Percentiles rank a stretch among this genome's conserved stretches.
These are phyloP conservation scores for Metellina segmentata DNA, from an alignment of 2,888 invertebrate species.

Conservation along the genomic window DNA sequence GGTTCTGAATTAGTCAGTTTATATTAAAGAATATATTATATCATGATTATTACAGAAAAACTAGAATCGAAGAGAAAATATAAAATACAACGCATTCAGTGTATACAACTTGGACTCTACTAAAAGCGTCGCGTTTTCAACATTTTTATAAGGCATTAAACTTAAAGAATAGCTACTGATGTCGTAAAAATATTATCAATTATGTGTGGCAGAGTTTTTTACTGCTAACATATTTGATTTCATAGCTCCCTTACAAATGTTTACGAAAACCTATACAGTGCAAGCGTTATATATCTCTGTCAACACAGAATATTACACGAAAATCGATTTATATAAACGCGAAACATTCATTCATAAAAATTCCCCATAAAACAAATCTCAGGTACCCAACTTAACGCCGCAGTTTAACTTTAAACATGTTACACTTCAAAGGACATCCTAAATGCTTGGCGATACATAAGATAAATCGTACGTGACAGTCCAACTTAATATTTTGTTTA, in stretches of 20 bases:
- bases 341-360: neutral
- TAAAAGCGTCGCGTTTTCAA: too few species aligned
- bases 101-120: too few species aligned
- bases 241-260: neutral
- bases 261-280: neutral
- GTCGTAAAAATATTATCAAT: too few species aligned
- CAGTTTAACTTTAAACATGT: neutral
- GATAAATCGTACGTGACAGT: conserved; percentile 4
- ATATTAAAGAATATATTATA: too few species aligned
- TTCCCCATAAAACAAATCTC: neutral
- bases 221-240: neutral
- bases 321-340: neutral
- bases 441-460: conserved; percentile 1
- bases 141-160: too few species aligned
- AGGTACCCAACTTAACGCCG: neutral
- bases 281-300: neutral
- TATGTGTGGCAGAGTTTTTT: too few species aligned
- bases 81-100: too few species aligned
- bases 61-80: too few species aligned
- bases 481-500: conserved; percentile 48
- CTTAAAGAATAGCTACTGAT: too few species aligned
- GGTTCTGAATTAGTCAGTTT: too few species aligned
- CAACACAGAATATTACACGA: neutral
- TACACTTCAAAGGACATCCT: neutral
- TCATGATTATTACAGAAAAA: too few species aligned